Conservation (phyloP, 2,888 invertebrate genomes). For the Unio pictorum region DNA sequence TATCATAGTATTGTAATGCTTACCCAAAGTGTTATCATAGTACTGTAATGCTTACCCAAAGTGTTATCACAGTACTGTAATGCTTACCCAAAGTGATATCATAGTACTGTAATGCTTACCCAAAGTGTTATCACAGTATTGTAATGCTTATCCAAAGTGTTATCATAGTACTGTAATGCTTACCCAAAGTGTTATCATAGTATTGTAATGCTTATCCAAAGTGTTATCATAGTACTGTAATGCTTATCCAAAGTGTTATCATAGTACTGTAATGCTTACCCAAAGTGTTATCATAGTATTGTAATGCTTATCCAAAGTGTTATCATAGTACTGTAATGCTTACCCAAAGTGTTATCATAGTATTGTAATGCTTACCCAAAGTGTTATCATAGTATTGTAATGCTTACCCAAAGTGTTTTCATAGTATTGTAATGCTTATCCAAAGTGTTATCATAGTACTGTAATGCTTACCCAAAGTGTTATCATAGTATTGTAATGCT, state of each 20-base stretch:
- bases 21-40: slow-evolving; percentile 88
- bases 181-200: slow-evolving; percentile 88
- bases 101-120: slow-evolving; percentile 87
- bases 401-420: slow-evolving; percentile 84
- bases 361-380: slow-evolving; percentile 79
- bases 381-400: slow-evolving; percentile 85
- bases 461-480: slow-evolving; percentile 79
- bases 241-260: slow-evolving; percentile 85
- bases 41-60: slow-evolving; percentile 79
- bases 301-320: slow-evolving; percentile 78
- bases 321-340: slow-evolving; percentile 82
- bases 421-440: slow-evolving; percentile 78
- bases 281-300: slow-evolving; percentile 91
- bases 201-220: slow-evolving; percentile 70
- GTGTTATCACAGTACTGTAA: slow-evolving; percentile 77
- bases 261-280: slow-evolving; percentile 78
- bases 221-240: background rate
- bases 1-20: slow-evolving; percentile 81
- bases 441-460: slow-evolving; percentile 92
- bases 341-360: slow-evolving; percentile 89
- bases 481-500: slow-evolving; percentile 82
- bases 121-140: too few relatives aligned
- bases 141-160: slow-evolving; percentile 78
- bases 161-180: slow-evolving; percentile 83
- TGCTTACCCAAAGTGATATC: slow-evolving; percentile 84